Conservation (phyloP, 2,888 invertebrate genomes). For the Epinotia nisella region DNA sequence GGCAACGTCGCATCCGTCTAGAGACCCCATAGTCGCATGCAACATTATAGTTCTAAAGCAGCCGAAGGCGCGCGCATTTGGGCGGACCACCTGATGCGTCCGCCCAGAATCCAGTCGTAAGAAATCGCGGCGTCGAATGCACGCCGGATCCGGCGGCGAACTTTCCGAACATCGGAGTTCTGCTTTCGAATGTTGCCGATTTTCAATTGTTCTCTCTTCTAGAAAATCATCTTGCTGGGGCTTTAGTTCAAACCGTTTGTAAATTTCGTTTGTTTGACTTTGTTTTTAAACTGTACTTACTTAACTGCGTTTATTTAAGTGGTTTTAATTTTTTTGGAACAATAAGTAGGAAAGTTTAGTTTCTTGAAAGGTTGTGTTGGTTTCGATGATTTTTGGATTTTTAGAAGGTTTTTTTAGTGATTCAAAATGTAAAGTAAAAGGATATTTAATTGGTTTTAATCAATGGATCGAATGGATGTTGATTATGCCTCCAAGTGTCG, state of each 20-base stretch:
- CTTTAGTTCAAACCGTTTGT: neutral
- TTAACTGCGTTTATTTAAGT: neutral
- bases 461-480: neutral
- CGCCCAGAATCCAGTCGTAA: slow-evolving; percentile 15
- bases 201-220: neutral
- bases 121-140: slow-evolving; percentile 6
- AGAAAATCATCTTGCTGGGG: neutral
- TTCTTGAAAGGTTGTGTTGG: neutral
- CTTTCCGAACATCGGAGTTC: slow-evolving; percentile 4
- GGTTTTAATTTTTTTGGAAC: neutral
- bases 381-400: neutral
- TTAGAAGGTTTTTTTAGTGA: neutral
- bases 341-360: neutral
- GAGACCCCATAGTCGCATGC: neutral
- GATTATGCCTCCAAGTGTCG: neutral
- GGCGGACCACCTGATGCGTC: slow-evolving; percentile 34
- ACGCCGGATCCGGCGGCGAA: slow-evolving; percentile 7
- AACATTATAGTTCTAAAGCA: neutral
- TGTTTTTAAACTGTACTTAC: too few species aligned
- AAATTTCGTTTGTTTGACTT: neutral
- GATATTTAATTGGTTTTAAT: neutral
- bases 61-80: slow-evolving; percentile 19
- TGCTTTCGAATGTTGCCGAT: neutral
- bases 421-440: neutral
- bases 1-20: neutral